phyloP scores from a whole-genome alignment of 2,797 vertebrate genomes.

The Xenops minutus region DNA sequence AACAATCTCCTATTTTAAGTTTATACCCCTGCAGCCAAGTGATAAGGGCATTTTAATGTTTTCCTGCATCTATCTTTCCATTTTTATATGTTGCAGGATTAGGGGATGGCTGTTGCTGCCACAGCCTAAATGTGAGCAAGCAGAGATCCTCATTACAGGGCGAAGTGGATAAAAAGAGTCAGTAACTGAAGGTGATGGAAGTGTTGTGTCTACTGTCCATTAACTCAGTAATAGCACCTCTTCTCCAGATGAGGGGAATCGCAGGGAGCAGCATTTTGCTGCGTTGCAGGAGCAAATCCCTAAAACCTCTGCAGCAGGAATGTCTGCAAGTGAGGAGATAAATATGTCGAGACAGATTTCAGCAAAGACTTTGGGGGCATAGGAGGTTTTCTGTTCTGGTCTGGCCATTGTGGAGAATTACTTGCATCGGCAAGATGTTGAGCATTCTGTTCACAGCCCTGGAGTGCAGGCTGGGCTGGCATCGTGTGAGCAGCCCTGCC shows the following conservation, averaged over 20 bases:
- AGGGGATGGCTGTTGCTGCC: conserved; percentile 54
- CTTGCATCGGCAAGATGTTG: neutral
- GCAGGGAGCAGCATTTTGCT: conserved; percentile 51
- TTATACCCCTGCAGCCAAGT: conserved; percentile 54
- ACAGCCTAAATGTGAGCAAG: conserved; percentile 40
- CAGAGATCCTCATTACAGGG: conserved; percentile 57
- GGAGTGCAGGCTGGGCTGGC: neutral
- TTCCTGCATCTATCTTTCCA: conserved; percentile 46
- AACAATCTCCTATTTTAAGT: conserved; percentile 53
- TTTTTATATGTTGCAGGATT: conserved; percentile 56
- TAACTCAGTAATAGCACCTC: conserved; percentile 53
- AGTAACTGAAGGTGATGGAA: conserved; percentile 55
- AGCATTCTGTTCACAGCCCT: neutral
- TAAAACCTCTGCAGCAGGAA: conserved; percentile 53
- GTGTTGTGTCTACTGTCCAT: conserved; percentile 50
- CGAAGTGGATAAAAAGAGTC: conserved; percentile 65
- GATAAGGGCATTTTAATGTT: conserved; percentile 64
- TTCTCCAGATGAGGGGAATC: conserved; percentile 15
- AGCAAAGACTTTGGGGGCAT: conserved; percentile 19
- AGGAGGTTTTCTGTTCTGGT: neutral
- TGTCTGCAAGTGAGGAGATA: conserved; percentile 53
- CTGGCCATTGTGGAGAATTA: neutral
- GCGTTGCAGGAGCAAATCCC: conserved; percentile 59
- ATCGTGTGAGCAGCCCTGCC: neutral
- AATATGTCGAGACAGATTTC: conserved; percentile 38